Conservation (phyloP, 2,797 vertebrate genomes). For the Sebastes vulpes region DNA sequence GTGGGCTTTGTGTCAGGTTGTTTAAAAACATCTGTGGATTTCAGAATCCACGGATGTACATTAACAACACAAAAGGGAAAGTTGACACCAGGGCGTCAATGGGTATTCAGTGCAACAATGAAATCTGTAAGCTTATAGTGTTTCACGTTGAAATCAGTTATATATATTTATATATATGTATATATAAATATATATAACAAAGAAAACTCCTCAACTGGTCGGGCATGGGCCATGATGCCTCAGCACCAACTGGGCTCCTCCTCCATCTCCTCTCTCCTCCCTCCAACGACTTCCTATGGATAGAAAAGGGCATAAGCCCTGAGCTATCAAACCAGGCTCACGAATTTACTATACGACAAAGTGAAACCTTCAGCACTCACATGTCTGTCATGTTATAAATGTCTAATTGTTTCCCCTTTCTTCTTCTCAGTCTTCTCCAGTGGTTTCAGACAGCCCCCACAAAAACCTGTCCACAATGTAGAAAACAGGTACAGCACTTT, state of each 20-base stretch:
- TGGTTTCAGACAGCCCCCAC: slow-evolving; percentile 95
- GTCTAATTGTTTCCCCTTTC: not conserved
- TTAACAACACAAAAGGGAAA: slow-evolving; percentile 71
- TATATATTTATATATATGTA: too few species aligned
- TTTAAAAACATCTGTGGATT: slow-evolving; percentile 50
- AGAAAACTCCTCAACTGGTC: too few species aligned
- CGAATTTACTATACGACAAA: too few species aligned
- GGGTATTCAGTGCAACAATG: slow-evolving; percentile 16
- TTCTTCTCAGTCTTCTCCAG: slow-evolving; percentile 87
- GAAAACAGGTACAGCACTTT: slow-evolving; percentile 88
- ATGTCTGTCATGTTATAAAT: not conserved
- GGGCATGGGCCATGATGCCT: too few species aligned
- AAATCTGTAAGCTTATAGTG: slow-evolving; percentile 11
- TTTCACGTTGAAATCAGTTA: slow-evolving; percentile 60
- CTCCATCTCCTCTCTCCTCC: too few species aligned
- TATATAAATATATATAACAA: too few species aligned
- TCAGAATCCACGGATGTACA: slow-evolving; percentile 44
- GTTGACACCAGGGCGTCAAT: slow-evolving; percentile 40
- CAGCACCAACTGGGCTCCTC: too few species aligned
- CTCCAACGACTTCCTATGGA: too few species aligned
- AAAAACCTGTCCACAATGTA: slow-evolving; percentile 94
- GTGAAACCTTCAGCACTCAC: not conserved
- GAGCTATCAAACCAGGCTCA: too few species aligned
- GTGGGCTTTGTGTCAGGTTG: slow-evolving; percentile 51
- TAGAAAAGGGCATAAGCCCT: too few species aligned